Evolutionary conservation across 2,888 invertebrate genomes (phyloP), one percentile per base, ranked within the genome.

Genomic region (Clunio marinus): DNA sequence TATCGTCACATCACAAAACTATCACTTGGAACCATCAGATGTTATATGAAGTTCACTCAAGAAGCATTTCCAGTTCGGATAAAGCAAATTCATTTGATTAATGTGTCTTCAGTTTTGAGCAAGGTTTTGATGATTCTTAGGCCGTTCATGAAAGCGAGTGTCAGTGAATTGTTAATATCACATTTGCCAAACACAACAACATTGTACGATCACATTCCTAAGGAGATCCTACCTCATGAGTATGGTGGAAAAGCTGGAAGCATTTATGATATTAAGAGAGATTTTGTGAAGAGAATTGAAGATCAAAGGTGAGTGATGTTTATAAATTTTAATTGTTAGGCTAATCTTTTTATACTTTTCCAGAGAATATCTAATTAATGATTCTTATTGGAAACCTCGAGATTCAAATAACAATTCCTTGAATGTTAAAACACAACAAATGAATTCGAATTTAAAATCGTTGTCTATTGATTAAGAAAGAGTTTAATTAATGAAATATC

Each of bases 21-120:
- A 1, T 84, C 84, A 51, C 76, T 88, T 46, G 83, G 84, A 0
- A 81, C 85, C 32, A 74, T 88, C 22, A 82, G 86, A 62, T 85
- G 87, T 74, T 88, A 88, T 74, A 87, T 88, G 87, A 80, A 86
- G 73, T 88, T 87, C 73, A 84, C 87, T 58, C 88, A 86, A 80
- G 88, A 88, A 74, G 87, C 87, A 1, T 84, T 87, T 76, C 88
- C 88, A 0, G 83, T 88, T 15, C 80, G 84, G 28, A 75, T 88
- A 69, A 85, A 83, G 73, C 82, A 83, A 73, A 83, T 88, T 15
- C 88, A 88, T 74, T 76, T 88, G 3, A 76, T 88, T 20, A 88
- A 88, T 73, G 82, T 83, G 1, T 84, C 87, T 3, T 77, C 85
- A 0, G 83, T 85, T 72, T 78, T 88, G 70, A 88, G 88, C 75